Evolutionary conservation across 2,113 vertebrate genomes (phyloP).

Genomic region (Solea senegalensis): DNA sequence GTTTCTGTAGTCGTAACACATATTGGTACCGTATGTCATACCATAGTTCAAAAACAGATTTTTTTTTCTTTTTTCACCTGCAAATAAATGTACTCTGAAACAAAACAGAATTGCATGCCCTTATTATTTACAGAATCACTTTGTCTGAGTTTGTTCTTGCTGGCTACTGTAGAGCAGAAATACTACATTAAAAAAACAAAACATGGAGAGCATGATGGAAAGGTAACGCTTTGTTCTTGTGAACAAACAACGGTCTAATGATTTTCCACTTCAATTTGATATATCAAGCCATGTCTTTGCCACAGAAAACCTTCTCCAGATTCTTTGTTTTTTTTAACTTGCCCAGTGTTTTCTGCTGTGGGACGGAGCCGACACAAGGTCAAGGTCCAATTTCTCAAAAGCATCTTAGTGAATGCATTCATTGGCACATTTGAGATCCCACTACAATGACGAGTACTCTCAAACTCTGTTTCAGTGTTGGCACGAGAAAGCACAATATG

Average conservation of each 20-base stretch:
- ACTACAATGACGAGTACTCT: neutral
- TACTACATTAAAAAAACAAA: constrained; percentile 36
- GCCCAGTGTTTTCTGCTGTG: constrained; percentile 23
- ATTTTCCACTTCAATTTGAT: neutral
- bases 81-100: constrained; percentile 65
- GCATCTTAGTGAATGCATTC: constrained; percentile 45
- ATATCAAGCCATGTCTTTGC: neutral
- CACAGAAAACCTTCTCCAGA: constrained; percentile 7
- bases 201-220: constrained; percentile 20
- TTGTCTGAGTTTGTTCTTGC: constrained; percentile 69
- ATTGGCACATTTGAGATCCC: constrained; percentile 25
- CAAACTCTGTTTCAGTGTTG: constrained; percentile 1
- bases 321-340: constrained; percentile 1
- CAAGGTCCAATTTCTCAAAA: constrained; percentile 57
- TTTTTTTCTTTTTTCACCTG: constrained; percentile 53
- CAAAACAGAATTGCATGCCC: constrained; percentile 75
- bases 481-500: constrained; percentile 29
- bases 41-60: constrained; percentile 61
- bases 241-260: constrained; percentile 12
- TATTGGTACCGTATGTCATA: constrained; percentile 71
- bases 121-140: constrained; percentile 78
- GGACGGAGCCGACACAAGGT: constrained; percentile 36
- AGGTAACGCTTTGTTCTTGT: constrained; percentile 6
- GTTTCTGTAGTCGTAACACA: constrained; percentile 73
- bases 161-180: constrained; percentile 67